Conservation (phyloP, 1,140 invertebrate species). For the Aphis gossypii region DNA sequence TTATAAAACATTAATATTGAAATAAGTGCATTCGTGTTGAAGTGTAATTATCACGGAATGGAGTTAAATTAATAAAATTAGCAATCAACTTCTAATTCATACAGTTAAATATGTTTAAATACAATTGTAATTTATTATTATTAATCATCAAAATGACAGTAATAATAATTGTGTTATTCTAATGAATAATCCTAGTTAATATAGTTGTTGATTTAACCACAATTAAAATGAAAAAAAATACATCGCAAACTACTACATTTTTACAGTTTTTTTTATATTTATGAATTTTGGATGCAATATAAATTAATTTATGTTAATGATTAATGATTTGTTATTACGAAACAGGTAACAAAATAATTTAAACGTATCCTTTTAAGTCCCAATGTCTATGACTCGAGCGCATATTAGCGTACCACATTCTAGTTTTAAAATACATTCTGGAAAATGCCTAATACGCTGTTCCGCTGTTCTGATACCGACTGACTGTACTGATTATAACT, state of each 20-base stretch:
- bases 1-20: not conserved
- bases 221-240: no score
- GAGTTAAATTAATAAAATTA: not conserved
- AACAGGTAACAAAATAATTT: not conserved
- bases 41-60: not conserved
- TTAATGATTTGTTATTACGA: not conserved
- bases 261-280: not conserved
- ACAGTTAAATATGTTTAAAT: not conserved
- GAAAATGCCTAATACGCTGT: not conserved
- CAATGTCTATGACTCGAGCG: no score
- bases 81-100: not conserved
- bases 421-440: not conserved
- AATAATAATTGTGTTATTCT: not conserved
- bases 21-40: not conserved
- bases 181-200: not conserved
- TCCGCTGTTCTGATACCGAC: not conserved
- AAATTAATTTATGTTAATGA: not conserved
- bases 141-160: not conserved
- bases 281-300: not conserved
- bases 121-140: not conserved
- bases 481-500: no score
- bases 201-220: no score
- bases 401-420: no score
- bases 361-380: not conserved
- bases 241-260: no score